Percentiles rank a stretch among this genome's conserved stretches.
These are phyloP conservation scores for Pteronotus mesoamericanus DNA, from an alignment of 2,797 vertebrate genomes.

Conservation along the genomic window DNA sequence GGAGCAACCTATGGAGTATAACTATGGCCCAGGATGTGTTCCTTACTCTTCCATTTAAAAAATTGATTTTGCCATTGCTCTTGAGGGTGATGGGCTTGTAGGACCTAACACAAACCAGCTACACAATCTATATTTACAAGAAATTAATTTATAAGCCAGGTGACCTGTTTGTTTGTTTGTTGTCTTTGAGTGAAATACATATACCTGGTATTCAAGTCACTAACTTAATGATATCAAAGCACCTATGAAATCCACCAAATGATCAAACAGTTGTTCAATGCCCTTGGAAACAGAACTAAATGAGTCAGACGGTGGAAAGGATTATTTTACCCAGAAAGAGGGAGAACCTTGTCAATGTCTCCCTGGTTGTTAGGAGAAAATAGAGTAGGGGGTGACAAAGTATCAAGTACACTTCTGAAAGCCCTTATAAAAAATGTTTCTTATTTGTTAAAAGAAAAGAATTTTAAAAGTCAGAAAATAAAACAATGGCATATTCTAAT, in stretches of 20 bases:
- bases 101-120: background rate
- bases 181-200: conserved; percentile 22
- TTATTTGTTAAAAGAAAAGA: conserved; percentile 4
- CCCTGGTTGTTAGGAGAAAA: background rate
- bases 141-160: background rate
- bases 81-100: background rate
- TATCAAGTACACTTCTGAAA: background rate
- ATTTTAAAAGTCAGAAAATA: background rate
- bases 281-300: background rate
- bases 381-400: background rate
- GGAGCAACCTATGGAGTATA: background rate
- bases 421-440: background rate
- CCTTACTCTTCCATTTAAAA: background rate
- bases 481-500: background rate
- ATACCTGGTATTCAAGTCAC: background rate
- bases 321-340: background rate
- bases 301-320: background rate
- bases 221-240: background rate
- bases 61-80: background rate
- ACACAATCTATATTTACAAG: background rate
- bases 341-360: background rate
- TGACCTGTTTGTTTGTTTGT: background rate
- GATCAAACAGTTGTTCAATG: background rate
- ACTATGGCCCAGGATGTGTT: background rate
- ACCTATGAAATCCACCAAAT: background rate